Evolutionary conservation across 2,113 vertebrate species (phyloP).

Genomic region (Campylomormyrus tamandua): DNA sequence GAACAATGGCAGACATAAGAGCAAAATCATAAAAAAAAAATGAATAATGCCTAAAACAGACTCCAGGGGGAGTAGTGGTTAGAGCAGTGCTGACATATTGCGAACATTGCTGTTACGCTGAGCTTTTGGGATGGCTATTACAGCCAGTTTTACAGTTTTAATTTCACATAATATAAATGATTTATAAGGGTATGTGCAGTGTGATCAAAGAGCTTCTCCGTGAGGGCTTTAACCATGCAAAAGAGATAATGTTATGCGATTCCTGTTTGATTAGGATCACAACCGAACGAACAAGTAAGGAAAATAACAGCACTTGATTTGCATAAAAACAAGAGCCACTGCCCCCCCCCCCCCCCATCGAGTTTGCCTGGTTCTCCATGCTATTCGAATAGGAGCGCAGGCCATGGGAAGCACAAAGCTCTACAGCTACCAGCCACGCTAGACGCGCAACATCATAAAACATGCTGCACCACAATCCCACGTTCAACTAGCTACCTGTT

Average conservation of each 20-base stretch:
- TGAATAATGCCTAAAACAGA: not conserved
- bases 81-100: not conserved
- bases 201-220: not conserved
- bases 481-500: slow-evolving; percentile 47
- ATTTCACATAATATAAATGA: slow-evolving; percentile 7
- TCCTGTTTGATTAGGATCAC: not conserved
- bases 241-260: not conserved
- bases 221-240: not conserved
- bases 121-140: not conserved
- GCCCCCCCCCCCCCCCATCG: not conserved
- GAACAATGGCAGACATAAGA: not conserved
- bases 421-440: not conserved
- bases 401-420: not conserved
- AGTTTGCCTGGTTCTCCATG: not conserved
- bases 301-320: not conserved
- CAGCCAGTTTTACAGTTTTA: not conserved
- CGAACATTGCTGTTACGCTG: not conserved
- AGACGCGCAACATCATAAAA: not conserved
- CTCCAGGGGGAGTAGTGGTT: not conserved
- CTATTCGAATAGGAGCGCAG: not conserved
- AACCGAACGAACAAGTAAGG: not conserved
- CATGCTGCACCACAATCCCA: slow-evolving; percentile 41
- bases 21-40: not conserved
- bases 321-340: not conserved
- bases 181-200: slow-evolving; percentile 2